Base-by-base conservation (phyloP, 2,113 vertebrate species). In the Fregata magnificens region DNA sequence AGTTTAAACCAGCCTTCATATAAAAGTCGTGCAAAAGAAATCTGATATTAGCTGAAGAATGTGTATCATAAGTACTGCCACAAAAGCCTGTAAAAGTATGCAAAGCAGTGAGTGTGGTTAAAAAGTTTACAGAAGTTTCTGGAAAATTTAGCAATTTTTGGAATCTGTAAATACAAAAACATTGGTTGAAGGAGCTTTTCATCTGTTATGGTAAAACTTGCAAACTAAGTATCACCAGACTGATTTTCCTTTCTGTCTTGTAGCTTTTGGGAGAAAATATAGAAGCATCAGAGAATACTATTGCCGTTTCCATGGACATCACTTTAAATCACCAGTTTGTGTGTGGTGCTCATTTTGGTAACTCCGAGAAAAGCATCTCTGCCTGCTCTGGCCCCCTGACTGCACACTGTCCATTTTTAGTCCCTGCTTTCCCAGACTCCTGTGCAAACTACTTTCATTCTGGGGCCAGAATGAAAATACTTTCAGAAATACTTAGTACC, bases 301-400 rank as follows among this genome's bases (percentile, higher is more conserved):
- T 4, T 42, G 32, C 10, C 32, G 14, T 82, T 87, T 83, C 62
- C 11, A 15, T 14, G 26, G 44, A 28, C 15, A 50, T 21, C 7
- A 13, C 40, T 78, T 73, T 49, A 76, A 90, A 69, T 28, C 0
- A 0, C 4, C 19, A 10, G 0, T 45, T 47, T 53, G 19, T 59
- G 13, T 6, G 7, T 26, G 44, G 24, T n/a, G 14, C 38, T 67
- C 5, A 1, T 69, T 58, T 67, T 78, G 55, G 36, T 44, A n/a
- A 12, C 14, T 47, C 22, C 19, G 34, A 25, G 32, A 80, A 83
- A 50, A 80, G 5, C 40, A 29, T 2, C 16, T 44, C 53, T 49
- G 8, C 62, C 59, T 73, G 28, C 76, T 83, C 72, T 56, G 62
- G 11, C 17, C 28, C 16, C 18, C 34, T 36, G 40, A 38, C 34